Percentiles rank a stretch among this genome's conserved stretches.
phyloP scores from a whole-genome alignment of 2,888 invertebrate species.

The Caenorhabditis parvicauda region DNA sequence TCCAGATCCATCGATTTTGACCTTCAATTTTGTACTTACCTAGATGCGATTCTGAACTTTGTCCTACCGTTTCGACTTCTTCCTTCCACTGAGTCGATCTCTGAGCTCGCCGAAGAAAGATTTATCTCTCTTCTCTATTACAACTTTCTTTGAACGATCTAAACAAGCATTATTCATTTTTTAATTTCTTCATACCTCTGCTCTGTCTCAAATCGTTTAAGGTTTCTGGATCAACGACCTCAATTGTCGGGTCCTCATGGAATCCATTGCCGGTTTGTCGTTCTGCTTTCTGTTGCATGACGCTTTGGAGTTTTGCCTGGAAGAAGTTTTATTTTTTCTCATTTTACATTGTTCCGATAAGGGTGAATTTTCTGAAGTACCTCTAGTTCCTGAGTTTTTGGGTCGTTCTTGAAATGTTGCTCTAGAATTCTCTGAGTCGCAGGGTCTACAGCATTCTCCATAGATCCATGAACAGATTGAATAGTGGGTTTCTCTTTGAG shows the following conservation, averaged over 20 bases:
- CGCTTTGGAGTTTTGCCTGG: slow-evolving; percentile 28
- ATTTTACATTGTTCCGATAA: too few species aligned
- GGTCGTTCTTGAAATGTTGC: slow-evolving; percentile 32
- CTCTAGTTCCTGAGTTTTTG: slow-evolving; percentile 26
- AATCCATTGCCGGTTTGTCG: background rate
- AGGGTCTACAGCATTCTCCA: slow-evolving; percentile 48
- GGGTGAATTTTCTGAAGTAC: background rate
- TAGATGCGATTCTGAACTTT: background rate
- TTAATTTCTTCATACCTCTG: background rate
- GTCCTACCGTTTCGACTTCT: background rate
- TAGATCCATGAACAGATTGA: slow-evolving; percentile 45
- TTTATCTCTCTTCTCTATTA: slow-evolving; percentile 41
- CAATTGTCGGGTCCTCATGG: background rate
- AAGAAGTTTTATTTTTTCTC: slow-evolving; percentile 2
- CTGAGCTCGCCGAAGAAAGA: slow-evolving; percentile 59
- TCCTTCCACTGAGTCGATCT: slow-evolving; percentile 52
- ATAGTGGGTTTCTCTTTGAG: slow-evolving; percentile 43
- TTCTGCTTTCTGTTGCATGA: slow-evolving; percentile 3
- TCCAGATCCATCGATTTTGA: slow-evolving; percentile 51
- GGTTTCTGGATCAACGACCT: too few species aligned
- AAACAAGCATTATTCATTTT: background rate
- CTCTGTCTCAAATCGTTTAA: too few species aligned
- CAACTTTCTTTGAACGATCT: slow-evolving; percentile 35
- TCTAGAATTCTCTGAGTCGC: slow-evolving; percentile 33
- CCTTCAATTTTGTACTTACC: slow-evolving; percentile 13